Base-by-base conservation (phyloP, 2,113 vertebrate genomes). In the Lipophrys pholis region DNA sequence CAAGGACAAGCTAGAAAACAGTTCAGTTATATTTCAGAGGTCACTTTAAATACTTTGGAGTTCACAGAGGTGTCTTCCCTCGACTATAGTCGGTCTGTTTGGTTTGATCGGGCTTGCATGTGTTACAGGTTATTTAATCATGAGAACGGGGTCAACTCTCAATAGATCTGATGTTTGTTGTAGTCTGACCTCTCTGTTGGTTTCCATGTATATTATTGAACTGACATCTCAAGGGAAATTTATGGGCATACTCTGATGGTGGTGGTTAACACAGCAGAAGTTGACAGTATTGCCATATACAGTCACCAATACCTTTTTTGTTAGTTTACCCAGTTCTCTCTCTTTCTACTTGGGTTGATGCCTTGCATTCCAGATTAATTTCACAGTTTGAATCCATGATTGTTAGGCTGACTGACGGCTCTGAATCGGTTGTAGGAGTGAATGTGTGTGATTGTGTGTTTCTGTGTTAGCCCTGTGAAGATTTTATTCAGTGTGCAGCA, bases 1-100 rank as follows among this genome's bases (percentile, higher is more conserved):
- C 72, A 40, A 61, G 54, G 71, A 66, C 6, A 62, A 15, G 2
- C 3, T 35, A 45, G 43, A 42, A 68, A 75, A 49, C 49, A 49
- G 15, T 64, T 71, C 21, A 17, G 43, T 55, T 65, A 11, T 55
- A 7, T 36, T 56, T 53, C 35, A 56, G 38, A 80, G 53, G 71
- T 73, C 54, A 66, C 6, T 39, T 64, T 35, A 54, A 61, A 58
- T 45, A 17, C 41, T 59, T 53, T 57, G 49, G 12, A 38, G 17
- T 9, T 39, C 41, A 60, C 21, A 56, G n/a, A 16, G 14, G 17
- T 15, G 2, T 42, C 51, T 42, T 8, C 53, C 48, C 21, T 54
- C 21, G 21, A 30, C 21, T 30, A 30, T 30, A 2, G 21, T 30
- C 21, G 21, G 21, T 45, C 15, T 46, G 17, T 40, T 1, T 53